Base-by-base conservation (phyloP, 2,888 invertebrate species). In the Meandrusa payeni region DNA sequence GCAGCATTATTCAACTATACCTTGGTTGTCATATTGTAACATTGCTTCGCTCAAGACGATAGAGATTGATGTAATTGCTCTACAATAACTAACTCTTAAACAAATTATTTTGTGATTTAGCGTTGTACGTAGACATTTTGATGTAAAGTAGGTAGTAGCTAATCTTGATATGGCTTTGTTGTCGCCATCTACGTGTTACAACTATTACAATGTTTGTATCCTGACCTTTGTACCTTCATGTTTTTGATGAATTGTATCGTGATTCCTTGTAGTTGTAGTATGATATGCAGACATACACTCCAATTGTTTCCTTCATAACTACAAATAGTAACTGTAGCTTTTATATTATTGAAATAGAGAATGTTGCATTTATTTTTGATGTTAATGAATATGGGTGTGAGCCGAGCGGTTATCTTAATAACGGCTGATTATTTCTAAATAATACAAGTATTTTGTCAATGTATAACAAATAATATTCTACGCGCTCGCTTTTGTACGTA, bases 31-130 rank as follows among this genome's bases (percentile, higher is more conserved):
- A n/a, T n/a, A n/a, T n/a, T n/a, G n/a, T n/a, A n/a, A n/a, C n/a
- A n/a, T n/a, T n/a, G n/a, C n/a, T n/a, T n/a, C n/a, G n/a, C n/a
- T n/a, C n/a, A n/a, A n/a, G n/a, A n/a, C n/a, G n/a, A n/a, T n/a
- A n/a, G n/a, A n/a, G n/a, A 15, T 15, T 15, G 15, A 15, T 15
- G 15, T n/a, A 22, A 12, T 17, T 5, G 15, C 10, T 12, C 28
- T 29, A 28, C 20, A 29, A 38, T 38, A 38, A 38, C 20, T 28
- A 15, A 28, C 9, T 29, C 22, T 38, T 29, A 9, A 22, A 37
- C 24, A 17, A 26, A 20, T 26, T 11, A 69, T 65, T 63, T 70
- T 70, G 73, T 75, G 70, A 74, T 73, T 66, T 69, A 76, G 73
- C 61, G 57, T 65, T 58, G 61, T 69, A 66, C 52, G 64, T 70